Conservation (phyloP, 2,888 invertebrate species). For the Arge pagana region DNA sequence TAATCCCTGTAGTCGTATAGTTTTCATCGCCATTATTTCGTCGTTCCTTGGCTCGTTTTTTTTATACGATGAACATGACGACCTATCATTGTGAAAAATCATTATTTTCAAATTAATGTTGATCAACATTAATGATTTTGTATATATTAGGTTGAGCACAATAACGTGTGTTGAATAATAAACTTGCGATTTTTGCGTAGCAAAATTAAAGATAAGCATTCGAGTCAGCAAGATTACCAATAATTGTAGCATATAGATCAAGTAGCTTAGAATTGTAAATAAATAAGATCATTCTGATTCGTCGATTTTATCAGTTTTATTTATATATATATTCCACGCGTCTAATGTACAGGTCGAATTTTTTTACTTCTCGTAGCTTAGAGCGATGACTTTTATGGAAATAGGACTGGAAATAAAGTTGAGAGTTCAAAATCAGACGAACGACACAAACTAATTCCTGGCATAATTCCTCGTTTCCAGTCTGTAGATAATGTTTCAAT, state of each 20-base stretch:
- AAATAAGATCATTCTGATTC: conserved; percentile 2
- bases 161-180: too few species aligned
- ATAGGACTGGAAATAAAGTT: conserved; percentile 2
- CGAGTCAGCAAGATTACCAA: not conserved
- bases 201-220: conserved; percentile 1
- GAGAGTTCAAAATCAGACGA: not conserved
- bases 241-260: not conserved
- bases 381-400: not conserved
- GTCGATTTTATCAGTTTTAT: conserved; percentile 4
- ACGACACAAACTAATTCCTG: too few species aligned
- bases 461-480: not conserved
- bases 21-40: too few species aligned
- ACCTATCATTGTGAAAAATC: not conserved
- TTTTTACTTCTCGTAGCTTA: not conserved
- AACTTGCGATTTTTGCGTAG: too few species aligned
- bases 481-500: not conserved
- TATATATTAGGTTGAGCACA: too few species aligned
- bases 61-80: conserved; percentile 2
- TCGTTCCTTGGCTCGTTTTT: not conserved
- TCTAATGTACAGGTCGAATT: conserved; percentile 8
- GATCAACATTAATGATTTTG: not conserved
- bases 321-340: not conserved
- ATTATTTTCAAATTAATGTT: conserved; percentile 1
- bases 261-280: conserved; percentile 6
- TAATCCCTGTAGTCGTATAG: too few species aligned